Evolutionary conservation across 2,113 vertebrate species (phyloP), one percentile per base, ranked within the genome.

Genomic region (Eulemur rufifrons): DNA sequence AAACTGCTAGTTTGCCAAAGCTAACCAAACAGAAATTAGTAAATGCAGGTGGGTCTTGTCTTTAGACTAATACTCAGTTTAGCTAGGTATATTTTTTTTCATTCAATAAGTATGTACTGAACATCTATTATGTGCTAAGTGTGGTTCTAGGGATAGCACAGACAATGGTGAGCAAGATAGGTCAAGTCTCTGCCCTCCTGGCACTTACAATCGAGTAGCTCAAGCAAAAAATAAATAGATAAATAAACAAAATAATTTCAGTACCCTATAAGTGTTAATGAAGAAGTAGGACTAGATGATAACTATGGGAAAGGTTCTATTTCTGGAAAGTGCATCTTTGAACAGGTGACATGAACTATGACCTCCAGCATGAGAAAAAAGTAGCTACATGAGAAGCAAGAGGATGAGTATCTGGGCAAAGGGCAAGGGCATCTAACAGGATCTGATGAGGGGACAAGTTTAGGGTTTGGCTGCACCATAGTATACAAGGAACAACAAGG

Each of bases 201-300:
- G 29, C 89, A 86, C 56, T 59, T 42, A 77, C 0, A 71, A 25
- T 52, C 18, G 42, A 73, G 37, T 37, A 89, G 8, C 3, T 50
- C 4, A 42, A 64, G 25, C 4, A n/a, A 85, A 92, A 97, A 52
- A 2, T 29, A 68, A 64, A 78, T 18, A 80, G 52, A 77, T 25
- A n/a, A 84, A 47, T 64, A n/a, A 84, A 54, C 17, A 63, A 90
- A 93, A 91, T 82, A 18, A 84, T 82, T 83, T 85, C 27, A 87
- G 12, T 45, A 27, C 1, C 18, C 13, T 15, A 0, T 11, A 81
- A 45, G 27, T 82, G 29, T 32, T 52, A 82, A 0, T 71, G 14
- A 76, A 64, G 59, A 71, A 73, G 27, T 4, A 71, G 85, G 77
- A 59, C 34, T 86, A 5, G n/a, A 52, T 45, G 66, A n/a, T 3